Evolutionary conservation across 2,797 vertebrate species (phyloP).

Genomic region (Nyctibius grandis): DNA sequence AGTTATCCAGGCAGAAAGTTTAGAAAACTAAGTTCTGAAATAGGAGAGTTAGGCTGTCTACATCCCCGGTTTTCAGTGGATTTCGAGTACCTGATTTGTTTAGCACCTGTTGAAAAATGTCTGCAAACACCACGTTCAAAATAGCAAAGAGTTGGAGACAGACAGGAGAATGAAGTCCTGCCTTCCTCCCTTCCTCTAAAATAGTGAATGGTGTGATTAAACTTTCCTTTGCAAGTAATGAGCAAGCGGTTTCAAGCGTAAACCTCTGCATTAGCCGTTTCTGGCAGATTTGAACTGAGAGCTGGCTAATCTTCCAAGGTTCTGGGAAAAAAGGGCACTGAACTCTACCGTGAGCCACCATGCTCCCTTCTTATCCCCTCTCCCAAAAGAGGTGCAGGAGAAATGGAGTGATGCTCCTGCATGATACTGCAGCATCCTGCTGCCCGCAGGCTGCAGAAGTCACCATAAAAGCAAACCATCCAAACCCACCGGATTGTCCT

Average conservation of each 20-base stretch:
- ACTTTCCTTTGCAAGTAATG: neutral
- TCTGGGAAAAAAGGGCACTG: neutral
- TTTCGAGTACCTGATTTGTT: neutral
- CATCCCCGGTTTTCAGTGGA: neutral
- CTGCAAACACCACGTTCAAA: neutral
- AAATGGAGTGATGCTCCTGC: neutral
- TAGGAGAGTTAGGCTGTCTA: neutral
- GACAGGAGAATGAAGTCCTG: neutral
- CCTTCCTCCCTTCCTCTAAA: neutral
- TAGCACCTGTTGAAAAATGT: neutral
- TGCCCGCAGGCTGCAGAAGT: neutral
- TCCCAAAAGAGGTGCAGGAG: neutral
- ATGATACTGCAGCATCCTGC: neutral
- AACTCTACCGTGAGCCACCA: neutral
- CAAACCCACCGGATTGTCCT: too few relatives aligned
- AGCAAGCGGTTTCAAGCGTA: fast-evolving
- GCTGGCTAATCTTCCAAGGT: neutral
- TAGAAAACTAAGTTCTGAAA: neutral
- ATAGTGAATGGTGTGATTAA: neutral
- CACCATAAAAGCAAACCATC: neutral
- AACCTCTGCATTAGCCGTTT: neutral
- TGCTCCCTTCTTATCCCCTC: neutral
- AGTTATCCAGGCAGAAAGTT: neutral
- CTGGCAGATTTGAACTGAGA: neutral
- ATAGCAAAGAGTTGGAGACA: neutral